Conservation (phyloP, 2,797 vertebrate genomes). For the Typhlichthys subterraneus region DNA sequence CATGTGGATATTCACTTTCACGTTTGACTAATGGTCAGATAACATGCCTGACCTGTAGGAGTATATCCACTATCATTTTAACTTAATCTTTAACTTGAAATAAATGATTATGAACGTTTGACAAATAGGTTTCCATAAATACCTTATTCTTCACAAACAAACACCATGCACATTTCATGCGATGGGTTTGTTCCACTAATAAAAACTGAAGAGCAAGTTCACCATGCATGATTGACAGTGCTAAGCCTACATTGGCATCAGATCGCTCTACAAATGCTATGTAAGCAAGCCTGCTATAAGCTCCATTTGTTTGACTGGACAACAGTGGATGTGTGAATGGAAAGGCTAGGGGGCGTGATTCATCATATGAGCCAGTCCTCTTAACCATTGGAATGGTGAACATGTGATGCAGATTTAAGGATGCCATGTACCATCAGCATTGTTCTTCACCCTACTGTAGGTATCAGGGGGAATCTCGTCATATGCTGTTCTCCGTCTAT, state of each 20-base stretch:
- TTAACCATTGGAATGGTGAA: neutral
- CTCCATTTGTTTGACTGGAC: constrained; percentile 1
- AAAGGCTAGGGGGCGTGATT: neutral
- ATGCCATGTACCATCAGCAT: neutral
- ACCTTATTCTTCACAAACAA: constrained; percentile 11
- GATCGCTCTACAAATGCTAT: neutral
- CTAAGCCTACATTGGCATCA: neutral
- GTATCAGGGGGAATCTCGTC: too few species aligned
- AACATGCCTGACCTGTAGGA: neutral
- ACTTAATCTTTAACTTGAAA: too few species aligned
- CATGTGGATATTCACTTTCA: neutral
- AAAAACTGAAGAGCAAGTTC: neutral
- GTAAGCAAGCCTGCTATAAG: neutral
- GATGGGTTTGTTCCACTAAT: neutral
- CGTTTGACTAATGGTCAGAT: neutral
- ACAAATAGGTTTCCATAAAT: constrained; percentile 7
- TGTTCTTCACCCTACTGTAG: too few species aligned
- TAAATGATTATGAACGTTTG: neutral
- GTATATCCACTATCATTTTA: too few species aligned
- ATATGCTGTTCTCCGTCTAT: too few species aligned
- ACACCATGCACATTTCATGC: neutral
- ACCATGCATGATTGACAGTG: neutral
- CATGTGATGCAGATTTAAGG: neutral
- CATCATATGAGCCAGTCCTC: neutral
- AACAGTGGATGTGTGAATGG: neutral